Evolutionary conservation across 2,797 vertebrate species (phyloP).

Genomic region (Decapterus maruadsi): DNA sequence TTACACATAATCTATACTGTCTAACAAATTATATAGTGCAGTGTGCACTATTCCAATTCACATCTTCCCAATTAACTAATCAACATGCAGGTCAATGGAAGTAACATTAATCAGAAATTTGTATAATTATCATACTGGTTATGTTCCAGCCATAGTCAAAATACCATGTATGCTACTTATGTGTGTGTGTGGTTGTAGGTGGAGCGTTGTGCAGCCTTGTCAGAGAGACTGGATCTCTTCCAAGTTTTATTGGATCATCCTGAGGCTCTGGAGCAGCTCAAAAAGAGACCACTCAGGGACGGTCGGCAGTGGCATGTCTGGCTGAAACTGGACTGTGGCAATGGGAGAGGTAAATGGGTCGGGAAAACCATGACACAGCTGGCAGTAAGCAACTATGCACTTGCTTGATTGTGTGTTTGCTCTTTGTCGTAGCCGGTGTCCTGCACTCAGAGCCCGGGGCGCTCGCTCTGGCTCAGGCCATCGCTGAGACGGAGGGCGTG

Average conservation of each 20-base stretch:
- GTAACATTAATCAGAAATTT: neutral
- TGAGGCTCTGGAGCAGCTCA: constrained; percentile 80
- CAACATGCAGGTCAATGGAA: neutral
- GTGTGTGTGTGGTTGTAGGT: constrained; percentile 67
- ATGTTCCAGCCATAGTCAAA: neutral
- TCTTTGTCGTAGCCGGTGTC: constrained; percentile 81
- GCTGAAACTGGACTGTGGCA: constrained; percentile 90
- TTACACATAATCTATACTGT: neutral
- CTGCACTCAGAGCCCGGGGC: constrained; percentile 79
- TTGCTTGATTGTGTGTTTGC: neutral
- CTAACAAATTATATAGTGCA: neutral
- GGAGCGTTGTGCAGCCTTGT: constrained; percentile 81
- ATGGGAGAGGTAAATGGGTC: constrained; percentile 84
- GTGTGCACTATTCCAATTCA: neutral
- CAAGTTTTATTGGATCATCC: constrained; percentile 86
- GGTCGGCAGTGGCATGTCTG: constrained; percentile 87
- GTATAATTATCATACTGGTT: neutral
- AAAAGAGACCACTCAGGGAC: constrained; percentile 62
- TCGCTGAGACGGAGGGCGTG: constrained; percentile 74
- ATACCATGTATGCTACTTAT: neutral
- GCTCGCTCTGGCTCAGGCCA: constrained; percentile 80
- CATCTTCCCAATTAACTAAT: neutral
- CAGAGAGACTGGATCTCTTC: constrained; percentile 84
- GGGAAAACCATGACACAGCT: neutral
- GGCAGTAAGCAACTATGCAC: neutral